These are phyloP conservation scores for Sinosuthora webbiana DNA, from an alignment of 2,113 vertebrate genomes.

Conservation along the genomic window DNA sequence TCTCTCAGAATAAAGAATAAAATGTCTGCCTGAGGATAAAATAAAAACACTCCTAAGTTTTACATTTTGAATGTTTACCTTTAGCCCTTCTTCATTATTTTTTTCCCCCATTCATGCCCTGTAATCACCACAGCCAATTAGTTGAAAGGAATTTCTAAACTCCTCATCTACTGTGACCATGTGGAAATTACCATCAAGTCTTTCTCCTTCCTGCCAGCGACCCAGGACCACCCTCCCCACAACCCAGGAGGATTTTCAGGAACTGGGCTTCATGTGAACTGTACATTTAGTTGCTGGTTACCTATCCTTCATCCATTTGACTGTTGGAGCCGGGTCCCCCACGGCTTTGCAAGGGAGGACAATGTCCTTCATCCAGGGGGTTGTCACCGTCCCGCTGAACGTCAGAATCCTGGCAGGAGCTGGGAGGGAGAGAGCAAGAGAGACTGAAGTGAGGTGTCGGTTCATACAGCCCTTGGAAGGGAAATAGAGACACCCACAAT, in stretches of 20 bases:
- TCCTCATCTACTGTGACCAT: background rate
- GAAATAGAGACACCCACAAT: background rate
- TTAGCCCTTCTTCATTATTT: background rate
- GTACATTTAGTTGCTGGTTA: conserved; percentile 80
- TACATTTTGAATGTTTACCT: background rate
- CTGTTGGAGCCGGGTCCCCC: conserved; percentile 90
- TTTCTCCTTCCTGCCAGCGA: background rate
- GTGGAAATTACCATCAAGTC: background rate
- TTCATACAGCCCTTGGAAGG: background rate
- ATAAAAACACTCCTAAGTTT: background rate
- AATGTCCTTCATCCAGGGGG: conserved; percentile 99
- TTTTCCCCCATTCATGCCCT: background rate
- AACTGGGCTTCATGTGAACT: background rate
- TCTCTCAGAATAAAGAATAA: background rate
- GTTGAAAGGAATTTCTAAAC: background rate
- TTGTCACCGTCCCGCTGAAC: conserved; percentile 95
- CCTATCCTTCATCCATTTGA: conserved; percentile 99
- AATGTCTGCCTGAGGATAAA: background rate
- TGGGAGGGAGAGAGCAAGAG: conserved; percentile 45
- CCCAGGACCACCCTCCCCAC: background rate
- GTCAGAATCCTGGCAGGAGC: conserved; percentile 94
- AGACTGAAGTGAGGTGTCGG: background rate
- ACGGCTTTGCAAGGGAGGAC: conserved; percentile 93
- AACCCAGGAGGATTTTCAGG: background rate
- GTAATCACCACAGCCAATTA: background rate